A percentile compares a stretch with the other conserved stretches of the same genome.
Conservation (phyloP, 1,140 invertebrate genomes). For the Eupristina koningsbergeri region DNA sequence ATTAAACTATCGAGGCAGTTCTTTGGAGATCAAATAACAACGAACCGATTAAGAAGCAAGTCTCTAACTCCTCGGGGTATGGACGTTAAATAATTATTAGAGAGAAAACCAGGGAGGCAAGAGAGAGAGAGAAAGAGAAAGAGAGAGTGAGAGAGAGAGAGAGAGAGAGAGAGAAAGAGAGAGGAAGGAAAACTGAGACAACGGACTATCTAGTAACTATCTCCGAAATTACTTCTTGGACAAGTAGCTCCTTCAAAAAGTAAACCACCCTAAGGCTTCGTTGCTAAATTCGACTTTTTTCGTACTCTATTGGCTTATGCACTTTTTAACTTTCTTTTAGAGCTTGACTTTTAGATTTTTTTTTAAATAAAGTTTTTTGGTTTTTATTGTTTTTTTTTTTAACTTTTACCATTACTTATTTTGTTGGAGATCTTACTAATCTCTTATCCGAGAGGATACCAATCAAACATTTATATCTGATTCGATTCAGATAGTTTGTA, state of each 20-base stretch:
- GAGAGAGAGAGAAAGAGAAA: background rate
- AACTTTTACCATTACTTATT: background rate
- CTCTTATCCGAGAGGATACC: too few species aligned
- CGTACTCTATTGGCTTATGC: background rate
- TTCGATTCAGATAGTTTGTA: too few species aligned
- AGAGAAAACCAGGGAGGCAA: constrained; percentile 22
- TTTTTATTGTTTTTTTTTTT: background rate
- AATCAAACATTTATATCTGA: too few species aligned
- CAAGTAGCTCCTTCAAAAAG: constrained; percentile 56
- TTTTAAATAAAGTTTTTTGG: background rate
- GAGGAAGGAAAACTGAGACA: background rate
- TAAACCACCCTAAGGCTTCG: constrained; percentile 51
- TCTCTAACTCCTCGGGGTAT: constrained; percentile 45
- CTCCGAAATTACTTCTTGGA: constrained; percentile 57
- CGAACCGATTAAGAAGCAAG: constrained; percentile 54
- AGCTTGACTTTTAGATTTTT: background rate
- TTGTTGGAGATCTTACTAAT: background rate
- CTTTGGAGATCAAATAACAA: constrained; percentile 40
- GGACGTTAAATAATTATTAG: constrained; percentile 59
- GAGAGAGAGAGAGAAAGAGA: background rate
- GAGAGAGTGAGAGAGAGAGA: constrained; percentile 40
- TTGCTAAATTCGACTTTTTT: constrained; percentile 10
- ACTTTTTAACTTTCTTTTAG: constrained; percentile 21
- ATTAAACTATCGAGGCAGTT: constrained; percentile 21
- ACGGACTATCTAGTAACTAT: constrained; percentile 53